A percentile compares a stretch with the other conserved stretches of the same genome.
These are phyloP conservation scores for Florisuga fusca DNA, from an alignment of 2,797 vertebrate species.

Conservation along the genomic window DNA sequence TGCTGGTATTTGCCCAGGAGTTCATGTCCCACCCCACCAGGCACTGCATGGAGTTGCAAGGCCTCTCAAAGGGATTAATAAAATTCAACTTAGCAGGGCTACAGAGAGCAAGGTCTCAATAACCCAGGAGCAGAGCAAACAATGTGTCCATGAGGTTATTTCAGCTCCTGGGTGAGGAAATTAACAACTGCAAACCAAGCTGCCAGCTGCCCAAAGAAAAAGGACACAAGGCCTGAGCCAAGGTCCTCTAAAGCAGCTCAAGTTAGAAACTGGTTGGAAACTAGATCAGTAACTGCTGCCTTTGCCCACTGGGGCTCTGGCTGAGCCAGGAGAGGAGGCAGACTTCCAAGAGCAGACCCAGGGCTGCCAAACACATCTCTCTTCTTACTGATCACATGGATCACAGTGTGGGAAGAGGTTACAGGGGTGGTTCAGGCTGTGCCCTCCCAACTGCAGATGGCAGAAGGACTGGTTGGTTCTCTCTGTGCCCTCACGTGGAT, in stretches of 20 bases:
- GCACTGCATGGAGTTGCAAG: fast-evolving
- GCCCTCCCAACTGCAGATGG: background rate
- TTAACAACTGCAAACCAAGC: background rate
- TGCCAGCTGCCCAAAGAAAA: background rate
- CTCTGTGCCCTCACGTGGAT: background rate
- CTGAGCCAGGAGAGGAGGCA: background rate
- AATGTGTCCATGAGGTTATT: fast-evolving
- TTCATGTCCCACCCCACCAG: background rate
- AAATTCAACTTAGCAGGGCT: background rate
- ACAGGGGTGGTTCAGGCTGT: background rate
- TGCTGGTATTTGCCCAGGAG: background rate
- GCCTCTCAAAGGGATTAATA: background rate
- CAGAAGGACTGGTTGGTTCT: background rate
- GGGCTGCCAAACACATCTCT: background rate
- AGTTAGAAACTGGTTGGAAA: background rate
- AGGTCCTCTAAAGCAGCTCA: background rate
- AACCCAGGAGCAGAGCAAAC: background rate
- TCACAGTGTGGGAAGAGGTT: too few species aligned
- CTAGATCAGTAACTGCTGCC: background rate
- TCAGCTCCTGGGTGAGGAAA: background rate
- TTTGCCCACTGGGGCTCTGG: background rate
- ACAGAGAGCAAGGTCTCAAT: background rate
- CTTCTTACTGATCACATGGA: background rate
- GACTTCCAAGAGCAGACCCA: background rate
- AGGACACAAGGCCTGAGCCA: background rate